Evolutionary conservation across 2,888 invertebrate species (phyloP).

Genomic region (Chrysotoxum bicinctum): DNA sequence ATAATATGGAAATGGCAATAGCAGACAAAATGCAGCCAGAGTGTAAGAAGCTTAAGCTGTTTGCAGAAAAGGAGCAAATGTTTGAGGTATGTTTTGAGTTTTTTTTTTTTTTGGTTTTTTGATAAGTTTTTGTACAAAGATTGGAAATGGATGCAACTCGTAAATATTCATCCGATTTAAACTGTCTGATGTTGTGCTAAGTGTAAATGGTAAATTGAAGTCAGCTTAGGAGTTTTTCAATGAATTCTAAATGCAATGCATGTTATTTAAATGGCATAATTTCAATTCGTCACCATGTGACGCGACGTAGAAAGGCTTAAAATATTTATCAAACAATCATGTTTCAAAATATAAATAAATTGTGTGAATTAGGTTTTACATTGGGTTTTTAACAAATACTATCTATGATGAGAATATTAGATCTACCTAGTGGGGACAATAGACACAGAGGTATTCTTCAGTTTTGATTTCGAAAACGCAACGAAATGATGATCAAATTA

Average conservation of each 20-base stretch:
- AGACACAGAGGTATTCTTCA: too few relatives aligned
- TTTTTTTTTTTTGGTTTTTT: background rate
- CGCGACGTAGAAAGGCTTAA: too few relatives aligned
- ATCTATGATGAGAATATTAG: too few relatives aligned
- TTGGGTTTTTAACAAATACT: too few relatives aligned
- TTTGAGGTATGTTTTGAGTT: constrained; percentile 72
- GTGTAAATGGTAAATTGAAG: background rate
- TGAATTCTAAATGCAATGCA: constrained; percentile 6
- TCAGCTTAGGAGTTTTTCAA: background rate
- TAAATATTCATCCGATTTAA: constrained; percentile 13
- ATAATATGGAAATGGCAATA: constrained; percentile 36
- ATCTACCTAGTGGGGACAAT: too few relatives aligned
- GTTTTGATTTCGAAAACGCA: too few relatives aligned
- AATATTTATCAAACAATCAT: too few relatives aligned
- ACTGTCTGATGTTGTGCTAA: background rate
- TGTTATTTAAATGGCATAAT: background rate
- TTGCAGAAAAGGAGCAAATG: constrained; percentile 73
- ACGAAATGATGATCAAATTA: too few relatives aligned
- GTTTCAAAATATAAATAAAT: too few relatives aligned
- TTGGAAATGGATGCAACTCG: background rate
- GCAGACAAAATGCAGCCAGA: constrained; percentile 48
- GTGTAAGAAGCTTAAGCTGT: constrained; percentile 58
- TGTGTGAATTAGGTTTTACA: too few relatives aligned
- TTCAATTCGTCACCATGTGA: too few relatives aligned
- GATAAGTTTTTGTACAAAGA: background rate